phyloP scores from a whole-genome alignment of 2,113 vertebrate genomes.

The Pipra filicauda region DNA sequence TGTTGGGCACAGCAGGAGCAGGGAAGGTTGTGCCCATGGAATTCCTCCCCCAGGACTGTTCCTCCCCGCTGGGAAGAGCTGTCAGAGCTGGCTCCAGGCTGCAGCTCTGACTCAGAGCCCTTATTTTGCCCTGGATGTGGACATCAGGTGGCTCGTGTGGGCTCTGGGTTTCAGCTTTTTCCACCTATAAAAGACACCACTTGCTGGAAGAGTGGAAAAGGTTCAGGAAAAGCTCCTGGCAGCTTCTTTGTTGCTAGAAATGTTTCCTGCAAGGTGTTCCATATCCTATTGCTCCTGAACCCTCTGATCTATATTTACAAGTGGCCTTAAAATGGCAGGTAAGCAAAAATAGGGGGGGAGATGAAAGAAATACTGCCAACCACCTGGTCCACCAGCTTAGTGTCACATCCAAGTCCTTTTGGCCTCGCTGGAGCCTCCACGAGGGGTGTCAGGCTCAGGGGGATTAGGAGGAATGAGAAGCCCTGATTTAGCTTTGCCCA shows the following conservation, averaged over 20 bases:
- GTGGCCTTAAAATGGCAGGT: neutral
- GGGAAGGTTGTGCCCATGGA: neutral
- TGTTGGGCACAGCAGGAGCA: neutral
- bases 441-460: neutral
- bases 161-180: neutral
- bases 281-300: neutral
- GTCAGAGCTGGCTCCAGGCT: neutral
- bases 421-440: neutral
- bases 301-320: slow-evolving; percentile 25
- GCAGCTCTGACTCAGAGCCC: neutral
- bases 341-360: neutral
- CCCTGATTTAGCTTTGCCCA: slow-evolving; percentile 13
- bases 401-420: neutral
- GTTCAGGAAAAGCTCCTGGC: neutral
- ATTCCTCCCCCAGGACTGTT: neutral
- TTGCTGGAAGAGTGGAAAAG: neutral
- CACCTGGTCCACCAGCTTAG: neutral
- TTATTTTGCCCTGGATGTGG: fast-evolving
- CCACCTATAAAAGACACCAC: neutral
- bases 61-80: neutral
- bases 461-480: slow-evolving; percentile 23
- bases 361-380: neutral
- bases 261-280: neutral
- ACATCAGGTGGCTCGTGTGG: neutral
- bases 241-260: neutral